Evolutionary conservation across 2,113 vertebrate genomes (phyloP).

Genomic region (Corvus cornix): DNA sequence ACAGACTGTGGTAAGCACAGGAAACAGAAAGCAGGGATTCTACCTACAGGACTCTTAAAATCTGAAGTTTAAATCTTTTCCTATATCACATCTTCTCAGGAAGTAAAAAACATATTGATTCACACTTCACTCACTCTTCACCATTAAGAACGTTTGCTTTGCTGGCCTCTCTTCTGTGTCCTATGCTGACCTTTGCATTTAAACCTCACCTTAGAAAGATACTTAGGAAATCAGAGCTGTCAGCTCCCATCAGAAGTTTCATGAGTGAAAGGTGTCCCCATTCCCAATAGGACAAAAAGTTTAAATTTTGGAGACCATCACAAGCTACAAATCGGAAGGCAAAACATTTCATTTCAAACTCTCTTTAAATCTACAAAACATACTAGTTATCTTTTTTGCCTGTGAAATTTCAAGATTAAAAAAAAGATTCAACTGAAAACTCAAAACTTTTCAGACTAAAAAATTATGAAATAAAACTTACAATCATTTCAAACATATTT

Average conservation of each 20-base stretch:
- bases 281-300: background rate
- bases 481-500: background rate
- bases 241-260: background rate
- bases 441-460: background rate
- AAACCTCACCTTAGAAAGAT: background rate
- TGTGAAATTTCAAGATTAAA: background rate
- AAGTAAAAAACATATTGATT: background rate
- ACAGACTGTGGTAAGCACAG: conserved; percentile 42
- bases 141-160: background rate
- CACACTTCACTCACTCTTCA: background rate
- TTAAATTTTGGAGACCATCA: background rate
- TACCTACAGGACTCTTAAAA: background rate
- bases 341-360: background rate
- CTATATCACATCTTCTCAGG: background rate
- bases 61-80: background rate
- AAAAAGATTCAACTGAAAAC: background rate
- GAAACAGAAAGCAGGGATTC: background rate
- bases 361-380: background rate
- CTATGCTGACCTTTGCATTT: background rate
- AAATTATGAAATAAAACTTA: background rate
- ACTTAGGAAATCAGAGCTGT: background rate
- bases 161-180: background rate
- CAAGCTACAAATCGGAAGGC: background rate
- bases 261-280: background rate
- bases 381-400: background rate